These are phyloP conservation scores for Rhinogobius similis DNA, from an alignment of 2,113 vertebrate species.

Conservation along the genomic window DNA sequence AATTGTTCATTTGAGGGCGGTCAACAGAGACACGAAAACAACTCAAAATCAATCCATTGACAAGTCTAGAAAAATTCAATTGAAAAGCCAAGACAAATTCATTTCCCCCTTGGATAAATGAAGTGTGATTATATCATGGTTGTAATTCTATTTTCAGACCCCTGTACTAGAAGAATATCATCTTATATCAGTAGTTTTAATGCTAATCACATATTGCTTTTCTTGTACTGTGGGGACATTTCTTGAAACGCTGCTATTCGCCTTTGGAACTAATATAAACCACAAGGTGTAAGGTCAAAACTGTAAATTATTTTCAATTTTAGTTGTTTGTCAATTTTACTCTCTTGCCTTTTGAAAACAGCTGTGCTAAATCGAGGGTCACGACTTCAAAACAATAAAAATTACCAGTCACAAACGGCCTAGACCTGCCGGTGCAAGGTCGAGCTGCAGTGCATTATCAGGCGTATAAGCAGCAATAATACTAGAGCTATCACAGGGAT, in stretches of 20 bases:
- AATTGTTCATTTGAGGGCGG: neutral
- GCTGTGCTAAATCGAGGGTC: conserved; percentile 44
- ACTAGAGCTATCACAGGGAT: conserved; percentile 22
- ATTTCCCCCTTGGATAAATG: neutral
- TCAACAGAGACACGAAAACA: neutral
- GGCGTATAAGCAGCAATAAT: conserved; percentile 11
- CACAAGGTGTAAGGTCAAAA: conserved; percentile 37
- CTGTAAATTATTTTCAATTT: conserved; percentile 34
- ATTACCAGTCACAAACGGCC: conserved; percentile 30
- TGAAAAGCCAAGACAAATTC: neutral
- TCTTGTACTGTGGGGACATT: neutral
- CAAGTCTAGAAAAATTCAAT: neutral
- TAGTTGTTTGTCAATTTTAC: conserved; percentile 48
- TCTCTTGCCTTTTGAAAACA: conserved; percentile 18
- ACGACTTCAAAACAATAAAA: conserved; percentile 57
- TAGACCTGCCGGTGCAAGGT: conserved; percentile 34
- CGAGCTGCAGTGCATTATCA: conserved; percentile 30
- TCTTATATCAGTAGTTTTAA: neutral
- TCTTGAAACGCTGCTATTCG: neutral
- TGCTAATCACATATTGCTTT: neutral
- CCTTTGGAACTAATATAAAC: conserved; percentile 13
- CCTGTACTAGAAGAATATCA: neutral
- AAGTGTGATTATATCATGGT: neutral
- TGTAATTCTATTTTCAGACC: neutral
- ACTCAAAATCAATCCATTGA: neutral